phyloP scores from a whole-genome alignment of 2,113 vertebrate genomes.

The Catharus bicknelli region DNA sequence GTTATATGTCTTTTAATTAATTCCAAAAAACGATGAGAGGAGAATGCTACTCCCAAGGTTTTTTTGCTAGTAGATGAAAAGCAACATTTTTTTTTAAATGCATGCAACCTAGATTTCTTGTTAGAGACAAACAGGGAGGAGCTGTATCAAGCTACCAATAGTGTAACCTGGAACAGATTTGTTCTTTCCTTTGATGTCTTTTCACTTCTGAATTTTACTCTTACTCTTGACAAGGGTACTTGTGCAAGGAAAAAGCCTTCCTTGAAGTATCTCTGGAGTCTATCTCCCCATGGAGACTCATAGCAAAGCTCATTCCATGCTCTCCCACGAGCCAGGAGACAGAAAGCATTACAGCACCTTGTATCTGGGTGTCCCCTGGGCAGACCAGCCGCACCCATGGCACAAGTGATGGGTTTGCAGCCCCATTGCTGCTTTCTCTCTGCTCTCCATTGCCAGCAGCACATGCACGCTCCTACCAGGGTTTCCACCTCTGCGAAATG shows the following conservation, averaged over 20 bases:
- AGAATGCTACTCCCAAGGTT: neutral
- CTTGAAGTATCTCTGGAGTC: neutral
- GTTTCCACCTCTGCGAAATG: accelerated
- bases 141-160: neutral
- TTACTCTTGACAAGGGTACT: neutral
- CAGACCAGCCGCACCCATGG: neutral
- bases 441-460: accelerated
- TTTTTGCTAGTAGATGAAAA: neutral
- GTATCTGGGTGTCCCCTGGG: neutral
- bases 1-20: slow-evolving; percentile 27
- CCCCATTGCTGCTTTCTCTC: neutral
- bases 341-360: accelerated
- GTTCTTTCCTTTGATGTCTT: neutral
- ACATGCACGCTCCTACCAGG: accelerated
- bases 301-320: neutral
- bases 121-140: neutral
- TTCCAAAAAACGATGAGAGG: neutral
- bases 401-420: accelerated
- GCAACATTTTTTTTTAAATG: neutral
- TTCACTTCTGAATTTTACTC: neutral
- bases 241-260: neutral
- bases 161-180: neutral
- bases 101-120: slow-evolving; percentile 6
- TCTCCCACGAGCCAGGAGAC: neutral
- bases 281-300: neutral